Percentiles rank a stretch among this genome's conserved stretches.
Conservation (phyloP, 2,113 vertebrate species). For the Notothenia coriiceps region DNA sequence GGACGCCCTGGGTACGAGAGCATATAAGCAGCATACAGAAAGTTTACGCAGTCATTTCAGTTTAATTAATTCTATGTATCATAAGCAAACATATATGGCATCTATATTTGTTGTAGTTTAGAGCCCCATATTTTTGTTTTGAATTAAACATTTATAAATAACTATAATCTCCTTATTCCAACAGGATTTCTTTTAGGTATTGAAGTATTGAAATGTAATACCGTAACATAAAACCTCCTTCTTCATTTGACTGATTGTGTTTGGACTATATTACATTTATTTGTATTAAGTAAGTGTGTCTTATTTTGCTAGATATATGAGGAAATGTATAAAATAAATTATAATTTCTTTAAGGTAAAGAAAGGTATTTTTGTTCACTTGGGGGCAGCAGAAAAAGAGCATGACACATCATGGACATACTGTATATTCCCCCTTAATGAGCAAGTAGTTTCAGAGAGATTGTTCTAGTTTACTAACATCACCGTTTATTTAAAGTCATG, state of each 20-base stretch:
- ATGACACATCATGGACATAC: not conserved
- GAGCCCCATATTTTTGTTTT: no score
- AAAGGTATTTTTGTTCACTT: not conserved
- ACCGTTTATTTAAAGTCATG: not conserved
- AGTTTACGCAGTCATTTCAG: no score
- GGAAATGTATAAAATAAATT: not conserved
- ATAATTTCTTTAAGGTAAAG: no score
- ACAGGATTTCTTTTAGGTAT: no score
- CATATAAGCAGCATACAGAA: conserved; percentile 20
- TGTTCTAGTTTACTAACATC: not conserved
- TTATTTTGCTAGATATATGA: no score
- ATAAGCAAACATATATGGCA: not conserved
- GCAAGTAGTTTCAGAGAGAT: not conserved
- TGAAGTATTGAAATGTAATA: no score
- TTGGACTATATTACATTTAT: no score
- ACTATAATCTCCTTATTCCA: no score
- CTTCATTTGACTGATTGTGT: not conserved
- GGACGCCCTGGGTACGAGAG: conserved; percentile 86
- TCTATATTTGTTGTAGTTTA: not conserved
- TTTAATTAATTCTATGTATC: not conserved
- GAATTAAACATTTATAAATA: no score
- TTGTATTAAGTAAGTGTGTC: no score
- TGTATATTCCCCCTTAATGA: not conserved
- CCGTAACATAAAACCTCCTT: no score
- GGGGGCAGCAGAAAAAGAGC: not conserved